Evolutionary conservation across 1,140 invertebrate genomes (phyloP), one percentile per base, ranked within the genome.

Genomic region (Prorops nasuta): DNA sequence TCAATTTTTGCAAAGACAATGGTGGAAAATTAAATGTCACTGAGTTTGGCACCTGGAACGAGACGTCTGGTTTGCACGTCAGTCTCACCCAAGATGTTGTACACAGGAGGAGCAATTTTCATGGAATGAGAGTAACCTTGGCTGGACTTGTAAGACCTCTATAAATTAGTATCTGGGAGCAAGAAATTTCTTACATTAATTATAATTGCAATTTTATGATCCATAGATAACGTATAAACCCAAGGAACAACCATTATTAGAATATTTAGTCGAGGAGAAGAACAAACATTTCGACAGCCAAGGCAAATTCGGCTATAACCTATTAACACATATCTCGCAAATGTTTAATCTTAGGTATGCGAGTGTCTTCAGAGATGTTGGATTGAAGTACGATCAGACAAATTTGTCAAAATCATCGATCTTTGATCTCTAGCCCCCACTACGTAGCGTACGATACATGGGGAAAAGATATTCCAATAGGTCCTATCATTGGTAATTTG

Each of bases 321-420:
- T 64, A 2, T 15, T 54, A n/a, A 10, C 19, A 15, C 46, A 51
- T 3, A 3, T 64, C 0, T 12, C 38, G 2, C 17, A 55, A 0
- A 53, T 64, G 22, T 65, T 49, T 15, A 64, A 65, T 34, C 52
- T 62, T 18, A 59, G 42, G 58, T 66, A 28, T 28, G 24, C 10
- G 4, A 28, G 10, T 28, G 4, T 28, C 10, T 6, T 28, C 10
- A 6, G 10, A 28, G 10, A 6, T 28, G 10, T 28, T 28, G 24
- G 24, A 10, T 28, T 28, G 24, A 28, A 28, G 10, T 28, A 28
- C 10, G 10, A 28, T 28, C 10, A 6, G 4, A 28, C 10, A 28
- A 28, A 4, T 28, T 6, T 28, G 24, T 28, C 24, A 6, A 28
- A 28, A 6, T 28, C 24, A 28, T 28, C 10, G 24, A 6, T 28